Evolutionary conservation across 2,888 invertebrate species (phyloP).

Genomic region (Phasia obesa): DNA sequence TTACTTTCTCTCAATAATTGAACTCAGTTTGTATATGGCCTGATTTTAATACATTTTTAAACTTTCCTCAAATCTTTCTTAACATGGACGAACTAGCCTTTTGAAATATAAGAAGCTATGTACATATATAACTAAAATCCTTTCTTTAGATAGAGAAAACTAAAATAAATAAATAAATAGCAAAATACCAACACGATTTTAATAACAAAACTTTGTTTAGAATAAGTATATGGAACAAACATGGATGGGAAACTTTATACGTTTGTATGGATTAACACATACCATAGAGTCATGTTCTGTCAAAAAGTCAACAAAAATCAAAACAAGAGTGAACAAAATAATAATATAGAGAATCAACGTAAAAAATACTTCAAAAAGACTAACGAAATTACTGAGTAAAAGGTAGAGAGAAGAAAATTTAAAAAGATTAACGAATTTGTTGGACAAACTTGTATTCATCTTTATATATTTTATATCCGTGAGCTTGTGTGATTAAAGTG

Average conservation of each 20-base stretch:
- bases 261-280: constrained; percentile 54
- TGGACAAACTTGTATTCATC: constrained; percentile 25
- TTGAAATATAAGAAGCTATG: no score
- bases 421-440: constrained; percentile 58
- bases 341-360: not conserved
- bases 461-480: not conserved
- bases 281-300: constrained; percentile 56
- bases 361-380: not conserved
- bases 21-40: not conserved
- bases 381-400: not conserved
- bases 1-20: no score
- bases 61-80: no score
- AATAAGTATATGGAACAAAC: constrained; percentile 34
- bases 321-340: constrained; percentile 28
- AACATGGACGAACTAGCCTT: no score
- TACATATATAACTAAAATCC: no score
- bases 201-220: constrained; percentile 71
- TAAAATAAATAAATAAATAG: not conserved
- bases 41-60: not conserved
- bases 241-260: constrained; percentile 24
- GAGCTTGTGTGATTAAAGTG: not conserved
- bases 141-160: no score
- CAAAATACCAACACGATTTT: constrained; percentile 70
- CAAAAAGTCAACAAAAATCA: constrained; percentile 49
- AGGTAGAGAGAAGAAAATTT: constrained; percentile 2